These are phyloP conservation scores for Stenolophus ochropezus DNA, from an alignment of 2,888 invertebrate genomes.

Conservation along the genomic window DNA sequence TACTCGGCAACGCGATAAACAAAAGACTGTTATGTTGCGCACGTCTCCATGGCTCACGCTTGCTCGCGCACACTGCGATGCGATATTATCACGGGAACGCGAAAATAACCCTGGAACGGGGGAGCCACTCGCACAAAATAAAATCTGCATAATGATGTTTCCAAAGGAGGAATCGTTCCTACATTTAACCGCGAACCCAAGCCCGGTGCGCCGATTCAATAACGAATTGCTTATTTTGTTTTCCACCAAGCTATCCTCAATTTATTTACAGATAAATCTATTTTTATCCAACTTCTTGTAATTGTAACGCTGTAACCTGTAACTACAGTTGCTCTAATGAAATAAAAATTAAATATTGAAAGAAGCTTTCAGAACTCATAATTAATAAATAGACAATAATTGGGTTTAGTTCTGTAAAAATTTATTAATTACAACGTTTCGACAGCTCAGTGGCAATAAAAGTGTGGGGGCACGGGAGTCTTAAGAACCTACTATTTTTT, in stretches of 20 bases:
- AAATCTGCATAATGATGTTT: conserved; percentile 46
- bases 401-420: too few relatives aligned
- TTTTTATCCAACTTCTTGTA: too few relatives aligned
- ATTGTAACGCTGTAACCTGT: too few relatives aligned
- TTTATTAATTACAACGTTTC: too few relatives aligned
- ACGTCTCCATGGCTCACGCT: conserved; percentile 46
- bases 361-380: too few relatives aligned
- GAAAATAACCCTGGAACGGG: conserved; percentile 34
- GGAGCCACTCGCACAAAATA: conserved; percentile 46
- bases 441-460: too few relatives aligned
- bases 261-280: neutral
- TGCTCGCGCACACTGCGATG: conserved; percentile 13
- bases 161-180: neutral
- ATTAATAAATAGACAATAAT: too few relatives aligned
- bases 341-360: too few relatives aligned
- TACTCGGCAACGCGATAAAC: conserved; percentile 48
- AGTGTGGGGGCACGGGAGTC: too few relatives aligned
- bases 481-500: too few relatives aligned
- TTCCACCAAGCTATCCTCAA: neutral
- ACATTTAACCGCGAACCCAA: neutral
- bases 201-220: neutral
- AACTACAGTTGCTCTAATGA: too few relatives aligned
- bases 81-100: conserved; percentile 28
- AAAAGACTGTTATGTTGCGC: conserved; percentile 51
- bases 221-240: neutral